Conservation (phyloP, 2,113 vertebrate species). For the Pseudonaja textilis region DNA sequence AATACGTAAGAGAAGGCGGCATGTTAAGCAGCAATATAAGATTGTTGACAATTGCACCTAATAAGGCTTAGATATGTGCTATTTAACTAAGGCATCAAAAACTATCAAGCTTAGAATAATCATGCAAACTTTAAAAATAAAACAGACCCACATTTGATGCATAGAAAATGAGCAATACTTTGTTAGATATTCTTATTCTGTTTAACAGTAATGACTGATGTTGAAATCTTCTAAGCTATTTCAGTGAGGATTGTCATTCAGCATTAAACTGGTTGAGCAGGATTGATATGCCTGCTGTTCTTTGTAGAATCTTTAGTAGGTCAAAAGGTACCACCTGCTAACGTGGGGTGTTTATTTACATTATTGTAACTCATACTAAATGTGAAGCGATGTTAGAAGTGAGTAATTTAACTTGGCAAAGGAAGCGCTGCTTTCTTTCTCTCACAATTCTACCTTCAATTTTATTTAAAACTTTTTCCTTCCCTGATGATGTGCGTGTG, state of each 20-base stretch:
- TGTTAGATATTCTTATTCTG: neutral
- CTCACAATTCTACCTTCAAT: neutral
- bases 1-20: neutral
- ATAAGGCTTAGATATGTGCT: too few species aligned
- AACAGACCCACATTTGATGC: neutral
- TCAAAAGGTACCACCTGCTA: neutral
- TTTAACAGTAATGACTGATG: neutral
- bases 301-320: neutral
- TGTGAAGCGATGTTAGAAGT: neutral
- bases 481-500: neutral
- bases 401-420: neutral
- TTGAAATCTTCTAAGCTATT: neutral
- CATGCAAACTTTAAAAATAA: neutral
- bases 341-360: neutral
- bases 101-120: neutral
- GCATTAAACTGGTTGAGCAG: neutral
- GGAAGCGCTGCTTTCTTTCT: neutral
- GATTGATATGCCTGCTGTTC: neutral
- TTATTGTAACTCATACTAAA: neutral
- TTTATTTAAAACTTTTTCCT: neutral
- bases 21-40: neutral
- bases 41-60: neutral
- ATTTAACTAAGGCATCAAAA: neutral
- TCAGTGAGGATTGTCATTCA: neutral
- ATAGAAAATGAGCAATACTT: neutral